Evolutionary conservation across 2,888 invertebrate genomes (phyloP), one percentile per base, ranked within the genome.

Genomic region (Ophioninae sp.): DNA sequence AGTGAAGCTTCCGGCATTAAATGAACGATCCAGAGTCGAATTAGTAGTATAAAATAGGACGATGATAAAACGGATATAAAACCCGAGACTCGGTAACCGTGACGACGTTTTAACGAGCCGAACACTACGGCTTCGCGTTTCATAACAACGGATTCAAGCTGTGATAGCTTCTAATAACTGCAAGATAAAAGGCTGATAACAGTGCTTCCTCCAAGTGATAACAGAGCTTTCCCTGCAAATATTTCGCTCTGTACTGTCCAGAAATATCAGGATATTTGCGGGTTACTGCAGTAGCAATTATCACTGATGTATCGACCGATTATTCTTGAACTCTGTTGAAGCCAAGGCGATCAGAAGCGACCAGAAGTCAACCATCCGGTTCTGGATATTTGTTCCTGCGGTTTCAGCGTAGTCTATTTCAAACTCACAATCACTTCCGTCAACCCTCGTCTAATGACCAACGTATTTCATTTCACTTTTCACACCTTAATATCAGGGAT

Each of bases 21-120:
- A 77, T 78, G 57, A 78, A 74, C 74, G 69, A 74, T 64, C 69
- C 41, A 79, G 73, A 44, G 59, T 80, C 70, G 57, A 80, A 83
- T 83, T 81, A 79, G 64, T 20, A 44, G 21, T 23, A 73, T 74
- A 69, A 56, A 77, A 57, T 30, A 17, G 37, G 21, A 74, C 61
- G 50, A 21, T 30, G 50, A 50, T 8, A 64, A 56, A 64, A 56
- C 20, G 30, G 50, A 41, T 64, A 17, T 23, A 73, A 62, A 30
- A 21, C 37, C 44, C 30, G n/a, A 7, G 50, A 17, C 20, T 56
- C 30, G n/a, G 68, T 64, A 57, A 73, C 72, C 76, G 61, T 17
- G 41, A 69, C 76, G 57, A 77, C 62, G 67, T 61, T 65, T 80
- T 81, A 81, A 83, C 83, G 81, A 83, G 77, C 65, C 64, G 41